Percentiles rank a stretch among this genome's conserved stretches.
Conservation (phyloP, 2,888 invertebrate genomes). For the Cryptophagus acutangulus region DNA sequence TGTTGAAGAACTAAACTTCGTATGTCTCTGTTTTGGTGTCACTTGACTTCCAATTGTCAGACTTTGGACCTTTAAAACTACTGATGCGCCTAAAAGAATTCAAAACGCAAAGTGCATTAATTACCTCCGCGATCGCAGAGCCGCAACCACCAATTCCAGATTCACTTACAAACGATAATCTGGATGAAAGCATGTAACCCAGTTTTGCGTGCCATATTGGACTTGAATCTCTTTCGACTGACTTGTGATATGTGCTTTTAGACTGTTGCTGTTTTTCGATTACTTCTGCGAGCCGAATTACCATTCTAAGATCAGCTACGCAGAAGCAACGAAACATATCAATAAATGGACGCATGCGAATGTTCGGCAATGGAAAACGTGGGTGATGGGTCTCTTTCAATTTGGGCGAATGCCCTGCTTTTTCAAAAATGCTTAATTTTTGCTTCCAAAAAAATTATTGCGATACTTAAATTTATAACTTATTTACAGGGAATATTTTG, state of each 20-base stretch:
- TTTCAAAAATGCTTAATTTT: no score
- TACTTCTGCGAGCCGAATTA: constrained; percentile 13
- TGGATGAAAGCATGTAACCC: not conserved
- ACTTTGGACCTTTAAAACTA: no score
- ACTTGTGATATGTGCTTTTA: constrained; percentile 15
- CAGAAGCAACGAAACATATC: constrained; percentile 31
- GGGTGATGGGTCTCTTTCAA: constrained; percentile 33
- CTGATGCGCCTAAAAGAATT: constrained; percentile 24
- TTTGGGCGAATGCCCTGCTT: no score
- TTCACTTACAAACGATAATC: constrained; percentile 28
- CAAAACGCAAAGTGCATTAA: constrained; percentile 3
- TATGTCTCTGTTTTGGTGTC: constrained; percentile 56
- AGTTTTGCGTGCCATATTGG: constrained; percentile 1
- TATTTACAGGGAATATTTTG: no score
- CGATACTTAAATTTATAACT: no score
- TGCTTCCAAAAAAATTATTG: no score
- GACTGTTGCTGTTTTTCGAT: constrained; percentile 26
- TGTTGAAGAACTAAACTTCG: constrained; percentile 58
- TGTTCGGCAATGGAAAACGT: constrained; percentile 27
- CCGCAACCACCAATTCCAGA: not conserved
- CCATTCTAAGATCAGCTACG: constrained; percentile 30
- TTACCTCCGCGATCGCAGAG: constrained; percentile 3
- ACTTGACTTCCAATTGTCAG: constrained; percentile 38
- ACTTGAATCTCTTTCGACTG: constrained; percentile 1
- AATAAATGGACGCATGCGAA: constrained; percentile 37